phyloP scores from a whole-genome alignment of 2,888 invertebrate species.

The Aleiodes testaceus region DNA sequence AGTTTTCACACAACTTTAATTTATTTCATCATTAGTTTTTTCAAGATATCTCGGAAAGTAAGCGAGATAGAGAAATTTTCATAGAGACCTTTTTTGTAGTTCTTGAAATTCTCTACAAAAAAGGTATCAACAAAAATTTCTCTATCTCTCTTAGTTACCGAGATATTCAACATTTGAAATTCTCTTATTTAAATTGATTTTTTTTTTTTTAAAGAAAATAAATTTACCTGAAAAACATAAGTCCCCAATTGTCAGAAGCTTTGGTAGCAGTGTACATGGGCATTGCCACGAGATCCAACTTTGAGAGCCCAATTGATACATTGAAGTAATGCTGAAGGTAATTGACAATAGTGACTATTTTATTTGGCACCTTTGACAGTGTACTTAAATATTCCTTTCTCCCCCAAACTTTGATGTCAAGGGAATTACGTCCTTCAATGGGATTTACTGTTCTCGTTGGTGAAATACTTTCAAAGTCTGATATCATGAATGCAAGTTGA shows the following conservation, averaged over 20 bases:
- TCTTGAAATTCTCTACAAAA: too few relatives aligned
- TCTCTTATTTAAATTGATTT: too few relatives aligned
- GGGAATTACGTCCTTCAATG: constrained; percentile 69
- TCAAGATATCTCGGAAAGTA: too few relatives aligned
- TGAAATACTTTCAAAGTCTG: constrained; percentile 76
- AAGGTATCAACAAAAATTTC: too few relatives aligned
- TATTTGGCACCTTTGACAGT: constrained; percentile 76
- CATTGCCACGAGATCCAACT: constrained; percentile 83
- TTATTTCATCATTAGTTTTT: too few relatives aligned
- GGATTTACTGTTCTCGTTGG: constrained; percentile 66
- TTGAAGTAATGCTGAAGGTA: constrained; percentile 79
- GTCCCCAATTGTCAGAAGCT: constrained; percentile 86
- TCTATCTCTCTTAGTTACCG: too few relatives aligned
- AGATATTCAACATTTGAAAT: too few relatives aligned
- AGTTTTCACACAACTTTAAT: too few relatives aligned
- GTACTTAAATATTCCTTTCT: constrained; percentile 78
- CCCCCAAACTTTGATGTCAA: constrained; percentile 79
- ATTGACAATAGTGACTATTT: constrained; percentile 76
- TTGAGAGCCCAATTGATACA: constrained; percentile 79
- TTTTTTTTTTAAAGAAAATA: constrained; percentile 36
- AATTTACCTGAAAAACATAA: constrained; percentile 83
- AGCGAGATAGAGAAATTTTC: too few relatives aligned
- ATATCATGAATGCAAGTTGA: constrained; percentile 82
- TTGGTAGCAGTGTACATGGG: constrained; percentile 82
- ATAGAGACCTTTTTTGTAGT: too few relatives aligned